phyloP scores from a whole-genome alignment of 2,113 vertebrate genomes.

The Elanoides forficatus region DNA sequence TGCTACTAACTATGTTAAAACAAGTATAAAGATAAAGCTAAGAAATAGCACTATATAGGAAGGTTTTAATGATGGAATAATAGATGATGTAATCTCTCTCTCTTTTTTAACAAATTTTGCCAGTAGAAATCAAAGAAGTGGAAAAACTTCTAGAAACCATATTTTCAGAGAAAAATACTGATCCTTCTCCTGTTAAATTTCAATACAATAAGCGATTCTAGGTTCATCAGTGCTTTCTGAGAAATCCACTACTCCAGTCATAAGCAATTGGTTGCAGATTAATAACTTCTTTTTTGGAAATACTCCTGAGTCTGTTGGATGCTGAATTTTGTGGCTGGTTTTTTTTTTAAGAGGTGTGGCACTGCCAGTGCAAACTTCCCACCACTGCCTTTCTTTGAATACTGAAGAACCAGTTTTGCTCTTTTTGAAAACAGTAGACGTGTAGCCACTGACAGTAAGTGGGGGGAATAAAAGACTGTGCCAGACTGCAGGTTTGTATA shows the following conservation, averaged over 20 bases:
- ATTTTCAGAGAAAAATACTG: background rate
- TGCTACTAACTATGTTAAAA: background rate
- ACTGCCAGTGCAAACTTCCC: background rate
- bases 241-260: background rate
- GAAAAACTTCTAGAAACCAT: background rate
- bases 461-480: background rate
- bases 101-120: background rate
- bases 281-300: background rate
- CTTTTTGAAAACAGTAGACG: background rate
- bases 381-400: background rate
- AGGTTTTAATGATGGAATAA: background rate
- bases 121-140: background rate
- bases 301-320: background rate
- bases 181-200: background rate
- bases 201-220: background rate
- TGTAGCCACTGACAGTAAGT: background rate
- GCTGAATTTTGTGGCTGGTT: background rate
- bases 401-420: background rate
- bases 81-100: background rate
- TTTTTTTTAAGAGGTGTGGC: background rate
- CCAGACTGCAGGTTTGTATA: background rate
- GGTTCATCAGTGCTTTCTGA: background rate
- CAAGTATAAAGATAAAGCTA: background rate
- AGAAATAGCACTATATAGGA: background rate
- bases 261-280: background rate